Percentiles rank a stretch among this genome's conserved stretches.
Conservation (phyloP, 2,797 vertebrate genomes). For the Pempheris klunzingeri region DNA sequence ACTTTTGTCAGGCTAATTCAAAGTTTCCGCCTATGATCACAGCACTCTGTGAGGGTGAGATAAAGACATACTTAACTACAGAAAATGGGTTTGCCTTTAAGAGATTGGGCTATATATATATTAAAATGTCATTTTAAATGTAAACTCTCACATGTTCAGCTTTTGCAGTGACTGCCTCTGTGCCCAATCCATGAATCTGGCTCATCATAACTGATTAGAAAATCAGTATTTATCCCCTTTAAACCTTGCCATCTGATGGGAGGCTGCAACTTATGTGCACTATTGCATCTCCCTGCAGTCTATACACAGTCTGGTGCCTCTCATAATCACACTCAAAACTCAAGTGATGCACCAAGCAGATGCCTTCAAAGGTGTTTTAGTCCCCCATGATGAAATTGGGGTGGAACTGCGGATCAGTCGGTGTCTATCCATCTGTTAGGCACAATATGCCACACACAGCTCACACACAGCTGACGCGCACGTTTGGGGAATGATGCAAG, state of each 20-base stretch:
- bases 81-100: slow-evolving; percentile 27
- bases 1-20: slow-evolving; percentile 44
- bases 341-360: slow-evolving; percentile 49
- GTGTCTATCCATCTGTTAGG: slow-evolving; percentile 63
- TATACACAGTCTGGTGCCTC: slow-evolving; percentile 37
- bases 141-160: slow-evolving; percentile 2
- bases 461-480: not conserved
- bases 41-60: slow-evolving; percentile 21
- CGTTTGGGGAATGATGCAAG: slow-evolving; percentile 36
- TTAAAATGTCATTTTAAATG: slow-evolving; percentile 13
- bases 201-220: slow-evolving; percentile 28
- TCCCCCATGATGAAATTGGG: slow-evolving; percentile 48
- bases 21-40: slow-evolving; percentile 38
- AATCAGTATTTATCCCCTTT: slow-evolving; percentile 43
- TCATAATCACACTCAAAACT: slow-evolving; percentile 46
- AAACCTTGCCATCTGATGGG: slow-evolving; percentile 52
- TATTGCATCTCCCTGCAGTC: slow-evolving; percentile 25
- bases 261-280: slow-evolving; percentile 32
- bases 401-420: slow-evolving; percentile 46
- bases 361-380: slow-evolving; percentile 67
- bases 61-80: slow-evolving; percentile 44
- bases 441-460: slow-evolving; percentile 20
- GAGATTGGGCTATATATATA: not conserved
- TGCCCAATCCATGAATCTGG: slow-evolving; percentile 10
- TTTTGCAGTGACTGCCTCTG: not conserved